Evolutionary conservation across 2,888 invertebrate genomes (phyloP), one percentile per base, ranked within the genome.

Genomic region (Globia sparganii): DNA sequence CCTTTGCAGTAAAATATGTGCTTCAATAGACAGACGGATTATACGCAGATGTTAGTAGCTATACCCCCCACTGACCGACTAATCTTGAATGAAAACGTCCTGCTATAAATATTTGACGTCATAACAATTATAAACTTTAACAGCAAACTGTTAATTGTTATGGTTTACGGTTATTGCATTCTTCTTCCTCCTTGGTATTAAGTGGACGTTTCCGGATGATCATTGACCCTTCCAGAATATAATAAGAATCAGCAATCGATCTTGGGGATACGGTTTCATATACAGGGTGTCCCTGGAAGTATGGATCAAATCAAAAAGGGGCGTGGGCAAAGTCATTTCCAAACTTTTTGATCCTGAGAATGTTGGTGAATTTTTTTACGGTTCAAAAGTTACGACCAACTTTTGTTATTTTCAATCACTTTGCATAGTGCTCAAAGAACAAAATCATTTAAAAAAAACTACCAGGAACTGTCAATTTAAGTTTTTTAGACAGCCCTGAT

Each of bases 71-170:
- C 28, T 34, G 58, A 59, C 49, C 34, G 34, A 31, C 72, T 65
- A 72, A 59, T 66, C 11, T 28, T 37, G 9, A 65, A 59, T 53
- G 31, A 43, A n/a, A 53, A 53, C 59, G n/a, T 61, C n/a, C 31
- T 46, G 74, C n/a, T 28, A 61, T 34, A 78, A 79, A 65, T 53
- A 66, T 61, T 53, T 66, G 66, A 74, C 53, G 59, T 53, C 73
- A 66, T 53, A 61, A 74, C 25, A 80, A 56, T 78, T 78, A 80
- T 73, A 53, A 78, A 78, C 31, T 72, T 64, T 25, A 49, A 6
- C 79, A n/a, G 28, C 25, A 34, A 65, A 43, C 53, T n/a, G 65
- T 61, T 78, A 74, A 80, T 80, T 78, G 43, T 80, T 80, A 80
- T 74, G 1, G 53, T 66, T 78, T 78, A 74, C 74, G 53, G 53